These are phyloP conservation scores for Scopus umbretta DNA, from an alignment of 2,113 vertebrate genomes.

Conservation along the genomic window DNA sequence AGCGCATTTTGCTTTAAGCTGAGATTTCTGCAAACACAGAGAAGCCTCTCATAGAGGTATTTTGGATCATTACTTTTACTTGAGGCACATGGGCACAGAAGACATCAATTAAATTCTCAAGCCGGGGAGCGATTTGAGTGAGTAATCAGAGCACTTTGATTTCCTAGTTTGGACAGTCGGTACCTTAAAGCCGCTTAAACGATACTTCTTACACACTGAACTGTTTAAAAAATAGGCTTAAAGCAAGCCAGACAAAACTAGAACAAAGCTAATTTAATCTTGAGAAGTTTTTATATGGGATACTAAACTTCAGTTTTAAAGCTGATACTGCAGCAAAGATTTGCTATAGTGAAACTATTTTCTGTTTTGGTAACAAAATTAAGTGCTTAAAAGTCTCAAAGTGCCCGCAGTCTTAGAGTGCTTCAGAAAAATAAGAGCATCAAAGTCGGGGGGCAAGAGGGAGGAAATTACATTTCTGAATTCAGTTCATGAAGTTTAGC, in stretches of 20 bases:
- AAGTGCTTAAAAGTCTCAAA: neutral
- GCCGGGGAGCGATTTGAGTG: conserved; percentile 59
- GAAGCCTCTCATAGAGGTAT: neutral
- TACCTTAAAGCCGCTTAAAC: neutral
- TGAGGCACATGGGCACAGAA: conserved; percentile 66
- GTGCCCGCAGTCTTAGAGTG: neutral
- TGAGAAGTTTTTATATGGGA: neutral
- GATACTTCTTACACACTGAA: neutral
- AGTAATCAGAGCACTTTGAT: conserved; percentile 72
- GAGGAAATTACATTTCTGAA: neutral
- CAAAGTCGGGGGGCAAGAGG: neutral
- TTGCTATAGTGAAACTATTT: neutral
- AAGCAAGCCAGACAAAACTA: neutral
- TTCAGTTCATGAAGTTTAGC: neutral
- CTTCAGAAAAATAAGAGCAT: neutral
- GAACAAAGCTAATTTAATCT: neutral
- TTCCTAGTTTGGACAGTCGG: neutral
- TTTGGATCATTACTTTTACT: conserved; percentile 55
- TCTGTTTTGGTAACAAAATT: neutral
- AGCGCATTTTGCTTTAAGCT: neutral
- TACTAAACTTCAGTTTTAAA: neutral
- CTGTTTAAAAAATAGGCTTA: neutral
- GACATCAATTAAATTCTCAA: conserved; percentile 74
- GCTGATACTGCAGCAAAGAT: neutral
- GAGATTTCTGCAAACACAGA: neutral